Percentiles rank a stretch among this genome's conserved stretches.
Evolutionary conservation across 1,140 invertebrate species (phyloP).

Genomic region (Eufriesea mexicana): DNA sequence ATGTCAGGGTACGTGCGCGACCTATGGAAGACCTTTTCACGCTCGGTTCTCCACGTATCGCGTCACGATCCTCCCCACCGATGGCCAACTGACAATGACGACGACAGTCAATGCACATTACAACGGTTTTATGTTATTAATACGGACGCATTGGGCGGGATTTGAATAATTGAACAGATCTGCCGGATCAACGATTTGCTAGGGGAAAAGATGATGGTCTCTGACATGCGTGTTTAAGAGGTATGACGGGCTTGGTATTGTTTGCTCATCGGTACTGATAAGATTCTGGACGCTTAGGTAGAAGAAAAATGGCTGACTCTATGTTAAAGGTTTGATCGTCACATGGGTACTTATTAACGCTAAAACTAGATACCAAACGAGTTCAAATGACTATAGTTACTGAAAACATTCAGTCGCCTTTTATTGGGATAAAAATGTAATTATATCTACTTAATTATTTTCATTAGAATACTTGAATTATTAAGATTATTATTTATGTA

Average conservation of each 20-base stretch:
- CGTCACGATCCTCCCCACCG: constrained; percentile 59
- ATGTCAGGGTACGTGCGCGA: constrained; percentile 50
- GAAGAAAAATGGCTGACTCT: not conserved
- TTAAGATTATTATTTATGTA: too few relatives aligned
- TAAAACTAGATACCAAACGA: too few relatives aligned
- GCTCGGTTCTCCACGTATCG: constrained; percentile 68
- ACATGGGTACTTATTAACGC: too few relatives aligned
- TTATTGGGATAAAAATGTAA: too few relatives aligned
- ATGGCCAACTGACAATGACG: constrained; percentile 15
- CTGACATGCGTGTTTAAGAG: not conserved
- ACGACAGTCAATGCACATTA: constrained; percentile 75
- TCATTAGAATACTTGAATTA: too few relatives aligned
- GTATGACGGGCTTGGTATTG: not conserved
- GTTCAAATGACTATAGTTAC: too few relatives aligned
- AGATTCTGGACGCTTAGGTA: not conserved
- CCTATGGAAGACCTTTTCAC: constrained; percentile 65
- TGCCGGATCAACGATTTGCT: constrained; percentile 40
- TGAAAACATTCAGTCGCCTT: too few relatives aligned
- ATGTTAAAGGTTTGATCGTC: too few relatives aligned
- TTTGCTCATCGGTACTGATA: not conserved
- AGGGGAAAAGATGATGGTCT: not conserved
- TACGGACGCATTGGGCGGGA: constrained; percentile 68
- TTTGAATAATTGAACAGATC: constrained; percentile 77
- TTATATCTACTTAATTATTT: too few relatives aligned
- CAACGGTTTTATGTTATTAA: constrained; percentile 79